Percentiles rank a stretch among this genome's conserved stretches.
Evolutionary conservation across 2,797 vertebrate species (phyloP).

Genomic region (Trachops cirrhosus): DNA sequence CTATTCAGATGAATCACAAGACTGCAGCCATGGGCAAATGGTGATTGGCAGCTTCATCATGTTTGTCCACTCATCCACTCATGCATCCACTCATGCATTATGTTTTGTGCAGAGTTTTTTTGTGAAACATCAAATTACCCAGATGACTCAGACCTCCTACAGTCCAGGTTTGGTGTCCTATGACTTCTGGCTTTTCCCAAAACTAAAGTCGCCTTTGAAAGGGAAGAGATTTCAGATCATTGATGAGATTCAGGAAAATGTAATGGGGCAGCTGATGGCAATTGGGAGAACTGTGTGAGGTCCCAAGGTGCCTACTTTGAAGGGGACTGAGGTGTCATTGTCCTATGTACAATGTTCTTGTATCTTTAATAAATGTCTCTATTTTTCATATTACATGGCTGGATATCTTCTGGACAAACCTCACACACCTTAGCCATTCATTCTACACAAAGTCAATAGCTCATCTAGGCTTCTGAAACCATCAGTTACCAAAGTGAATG

Average conservation of each 20-base stretch:
- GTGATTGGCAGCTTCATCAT: neutral
- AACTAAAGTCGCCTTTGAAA: neutral
- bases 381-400: neutral
- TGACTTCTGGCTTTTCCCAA: neutral
- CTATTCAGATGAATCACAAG: neutral
- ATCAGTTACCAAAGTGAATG: neutral
- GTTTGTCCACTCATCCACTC: neutral
- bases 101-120: neutral
- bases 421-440: neutral
- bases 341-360: neutral
- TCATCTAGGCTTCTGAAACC: neutral
- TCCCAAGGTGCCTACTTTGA: neutral
- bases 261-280: neutral
- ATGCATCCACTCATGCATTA: neutral
- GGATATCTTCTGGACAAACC: neutral
- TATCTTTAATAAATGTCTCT: neutral
- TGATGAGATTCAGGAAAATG: neutral
- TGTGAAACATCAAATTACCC: neutral
- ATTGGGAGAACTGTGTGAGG: neutral
- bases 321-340: neutral
- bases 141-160: neutral
- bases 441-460: neutral
- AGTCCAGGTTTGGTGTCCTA: neutral
- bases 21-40: neutral
- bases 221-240: neutral